These are phyloP conservation scores for Hemiscyllium ocellatum DNA, from an alignment of 2,113 vertebrate species.

Conservation along the genomic window DNA sequence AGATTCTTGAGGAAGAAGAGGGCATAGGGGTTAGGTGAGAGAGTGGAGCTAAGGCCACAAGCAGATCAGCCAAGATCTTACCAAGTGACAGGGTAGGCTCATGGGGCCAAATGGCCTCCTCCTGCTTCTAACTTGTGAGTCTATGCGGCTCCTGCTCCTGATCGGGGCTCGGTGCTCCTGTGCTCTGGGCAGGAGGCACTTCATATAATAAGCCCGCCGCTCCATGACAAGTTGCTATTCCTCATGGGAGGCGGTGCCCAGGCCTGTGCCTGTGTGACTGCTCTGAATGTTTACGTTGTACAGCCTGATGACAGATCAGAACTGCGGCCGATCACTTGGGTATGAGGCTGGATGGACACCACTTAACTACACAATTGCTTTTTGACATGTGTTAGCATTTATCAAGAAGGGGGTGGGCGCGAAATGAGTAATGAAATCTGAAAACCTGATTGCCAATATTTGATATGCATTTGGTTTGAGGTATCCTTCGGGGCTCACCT, in stretches of 20 bases:
- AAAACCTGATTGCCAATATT: background rate
- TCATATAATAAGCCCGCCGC: background rate
- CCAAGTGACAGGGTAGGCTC: no score
- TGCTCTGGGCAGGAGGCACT: background rate
- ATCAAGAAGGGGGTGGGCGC: background rate
- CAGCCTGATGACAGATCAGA: background rate
- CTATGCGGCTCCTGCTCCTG: background rate
- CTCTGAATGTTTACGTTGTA: background rate
- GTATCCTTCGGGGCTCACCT: background rate
- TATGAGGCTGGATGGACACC: background rate
- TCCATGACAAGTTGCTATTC: background rate
- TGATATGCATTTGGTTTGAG: background rate
- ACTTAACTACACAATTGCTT: background rate
- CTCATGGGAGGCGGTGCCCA: background rate
- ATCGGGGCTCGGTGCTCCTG: background rate
- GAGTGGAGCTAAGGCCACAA: no score
- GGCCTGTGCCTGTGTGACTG: background rate
- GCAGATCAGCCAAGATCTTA: no score
- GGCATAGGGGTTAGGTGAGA: no score
- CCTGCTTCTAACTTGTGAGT: no score
- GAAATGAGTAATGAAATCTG: background rate
- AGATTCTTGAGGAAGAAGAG: no score
- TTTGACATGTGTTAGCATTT: background rate
- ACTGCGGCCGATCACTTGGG: background rate
- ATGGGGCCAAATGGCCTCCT: no score